A percentile compares a stretch with the other conserved stretches of the same genome.
phyloP scores from a whole-genome alignment of 2,113 vertebrate genomes.

The Oncorhynchus masou region DNA sequence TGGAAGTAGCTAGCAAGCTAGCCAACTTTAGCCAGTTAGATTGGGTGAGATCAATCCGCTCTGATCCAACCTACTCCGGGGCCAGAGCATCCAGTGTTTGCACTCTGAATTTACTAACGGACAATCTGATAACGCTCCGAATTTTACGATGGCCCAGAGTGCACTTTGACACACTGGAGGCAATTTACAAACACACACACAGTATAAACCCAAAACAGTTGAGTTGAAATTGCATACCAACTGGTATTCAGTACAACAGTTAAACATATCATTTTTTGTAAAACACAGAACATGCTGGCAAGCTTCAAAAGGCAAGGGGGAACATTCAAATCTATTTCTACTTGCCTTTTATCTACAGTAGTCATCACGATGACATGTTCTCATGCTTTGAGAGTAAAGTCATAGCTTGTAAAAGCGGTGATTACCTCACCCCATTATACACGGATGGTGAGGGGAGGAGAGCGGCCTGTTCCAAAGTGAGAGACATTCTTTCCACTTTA shows the following conservation, averaged over 20 bases:
- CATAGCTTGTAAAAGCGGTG: constrained; percentile 42
- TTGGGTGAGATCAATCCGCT: too few species aligned
- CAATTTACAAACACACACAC: too few species aligned
- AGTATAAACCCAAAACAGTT: too few species aligned
- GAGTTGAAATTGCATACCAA: too few species aligned
- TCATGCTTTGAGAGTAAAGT: constrained; percentile 47
- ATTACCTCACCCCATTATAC: constrained; percentile 54
- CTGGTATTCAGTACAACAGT: not conserved
- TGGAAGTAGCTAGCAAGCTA: too few species aligned
- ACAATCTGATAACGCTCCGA: too few species aligned
- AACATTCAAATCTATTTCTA: not conserved
- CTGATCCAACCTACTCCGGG: too few species aligned
- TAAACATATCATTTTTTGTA: not conserved
- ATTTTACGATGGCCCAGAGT: too few species aligned
- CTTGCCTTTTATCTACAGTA: constrained; percentile 5
- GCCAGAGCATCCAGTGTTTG: too few species aligned
- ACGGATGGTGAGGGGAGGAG: constrained; percentile 11
- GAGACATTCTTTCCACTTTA: constrained; percentile 54
- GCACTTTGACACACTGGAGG: too few species aligned
- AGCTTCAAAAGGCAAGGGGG: not conserved
- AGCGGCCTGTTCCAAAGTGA: constrained; percentile 17
- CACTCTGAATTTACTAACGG: too few species aligned
- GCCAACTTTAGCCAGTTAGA: too few species aligned
- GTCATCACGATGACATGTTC: constrained; percentile 22
- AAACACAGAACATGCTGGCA: not conserved